These are phyloP conservation scores for Cyprinodon variegatus DNA, from an alignment of 2,113 vertebrate genomes.

Conservation along the genomic window DNA sequence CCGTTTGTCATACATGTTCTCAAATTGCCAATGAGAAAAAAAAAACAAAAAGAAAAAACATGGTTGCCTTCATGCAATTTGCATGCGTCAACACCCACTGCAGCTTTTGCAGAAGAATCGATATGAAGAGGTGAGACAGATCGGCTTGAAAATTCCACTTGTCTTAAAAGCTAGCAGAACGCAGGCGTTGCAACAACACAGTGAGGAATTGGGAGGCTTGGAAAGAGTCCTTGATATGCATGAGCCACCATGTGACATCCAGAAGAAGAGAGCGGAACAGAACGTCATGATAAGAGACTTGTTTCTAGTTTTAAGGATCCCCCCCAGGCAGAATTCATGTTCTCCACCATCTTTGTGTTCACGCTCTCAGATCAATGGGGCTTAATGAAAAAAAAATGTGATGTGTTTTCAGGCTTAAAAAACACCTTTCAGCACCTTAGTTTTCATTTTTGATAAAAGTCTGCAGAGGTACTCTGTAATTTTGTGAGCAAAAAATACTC, in stretches of 20 bases:
- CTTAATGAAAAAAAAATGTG: slow-evolving; percentile 46
- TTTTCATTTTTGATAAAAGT: slow-evolving; percentile 25
- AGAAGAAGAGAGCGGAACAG: slow-evolving; percentile 50
- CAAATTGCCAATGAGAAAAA: not conserved
- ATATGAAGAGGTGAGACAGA: slow-evolving; percentile 20
- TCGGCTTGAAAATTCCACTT: slow-evolving; percentile 29
- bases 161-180: slow-evolving; percentile 16
- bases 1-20: not conserved
- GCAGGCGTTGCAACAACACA: slow-evolving; percentile 28
- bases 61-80: not conserved
- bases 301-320: slow-evolving; percentile 73
- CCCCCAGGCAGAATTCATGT: slow-evolving; percentile 73
- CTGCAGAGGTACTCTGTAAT: slow-evolving; percentile 17
- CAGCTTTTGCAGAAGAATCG: slow-evolving; percentile 6
- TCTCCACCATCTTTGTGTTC: slow-evolving; percentile 55
- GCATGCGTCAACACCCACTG: not conserved
- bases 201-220: slow-evolving; percentile 45
- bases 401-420: slow-evolving; percentile 48
- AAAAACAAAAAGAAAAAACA: not conserved
- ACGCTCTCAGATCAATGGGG: slow-evolving; percentile 70
- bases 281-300: slow-evolving; percentile 68
- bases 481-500: slow-evolving; percentile 1
- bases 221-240: slow-evolving; percentile 71
- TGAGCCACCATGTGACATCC: slow-evolving; percentile 75
- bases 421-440: slow-evolving; percentile 49